Base-by-base conservation (phyloP, 2,888 invertebrate species). In the Chesias legatella region DNA sequence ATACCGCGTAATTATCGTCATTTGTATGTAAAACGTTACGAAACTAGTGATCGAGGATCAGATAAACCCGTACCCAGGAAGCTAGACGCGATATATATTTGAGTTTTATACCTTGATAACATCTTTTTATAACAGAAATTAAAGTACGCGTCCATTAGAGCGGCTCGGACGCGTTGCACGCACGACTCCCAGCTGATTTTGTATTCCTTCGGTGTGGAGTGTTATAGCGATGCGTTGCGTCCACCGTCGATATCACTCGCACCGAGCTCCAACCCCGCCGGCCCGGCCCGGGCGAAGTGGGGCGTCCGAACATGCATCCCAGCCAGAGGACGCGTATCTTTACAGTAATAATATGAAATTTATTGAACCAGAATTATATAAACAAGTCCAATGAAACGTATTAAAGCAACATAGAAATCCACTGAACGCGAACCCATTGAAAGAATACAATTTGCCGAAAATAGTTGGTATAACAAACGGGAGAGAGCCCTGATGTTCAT, bases 381-480 rank as follows among this genome's bases (percentile, higher is more conserved):
- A 5, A 20, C 4, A 65, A 33, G 36, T 28, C 32, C 66, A 70
- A 65, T 71, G 60, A 59, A 55, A 67, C 65, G 58, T 57, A 52
- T 45, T 59, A 10, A 51, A 56, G 66, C 62, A 64, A 33, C 39
- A 24, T 39, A 7, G 8, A 35, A 51, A 56, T 56, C 33, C 62
- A 46, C 7, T 9, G n/a, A 27, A 28, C 13, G 13, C 33, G 22
- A 45, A 38, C 27, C 25, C 33, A 32, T 34, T 31, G 8, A 40
- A 36, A 44, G 34, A 28, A 44, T 46, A 26, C 32, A 10, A 9
- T 60, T 61, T 48, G 7, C 24, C 17, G 39, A 50, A 30, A 45
- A 33, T 63, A 58, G 64, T 13, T 39, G 17, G 8, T 10, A 30
- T 17, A 37, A 26, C 69, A 51, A 63, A 56, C 51, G 25, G 51